phyloP scores from a whole-genome alignment of 2,888 invertebrate species.

The Yponomeuta evonymella region DNA sequence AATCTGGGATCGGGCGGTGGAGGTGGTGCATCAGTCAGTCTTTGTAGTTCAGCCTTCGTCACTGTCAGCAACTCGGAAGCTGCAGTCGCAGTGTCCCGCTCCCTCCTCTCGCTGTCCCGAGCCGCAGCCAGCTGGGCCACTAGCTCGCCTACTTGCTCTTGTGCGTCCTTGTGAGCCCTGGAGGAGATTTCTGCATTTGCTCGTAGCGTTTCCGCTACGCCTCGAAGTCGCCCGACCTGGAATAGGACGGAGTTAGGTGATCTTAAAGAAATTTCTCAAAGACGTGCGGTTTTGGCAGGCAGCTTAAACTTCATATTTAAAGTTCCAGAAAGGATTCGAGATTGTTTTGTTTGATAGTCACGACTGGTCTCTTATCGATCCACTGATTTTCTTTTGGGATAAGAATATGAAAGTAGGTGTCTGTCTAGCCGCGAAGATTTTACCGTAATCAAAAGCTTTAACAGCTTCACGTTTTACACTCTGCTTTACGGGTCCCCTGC shows the following conservation, averaged over 20 bases:
- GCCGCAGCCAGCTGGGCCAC: conserved; percentile 66
- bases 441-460: too few relatives aligned
- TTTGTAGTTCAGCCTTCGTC: conserved; percentile 80
- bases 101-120: conserved; percentile 65
- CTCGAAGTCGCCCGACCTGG: conserved; percentile 67
- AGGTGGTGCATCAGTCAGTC: conserved; percentile 77
- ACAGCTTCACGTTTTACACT: too few relatives aligned
- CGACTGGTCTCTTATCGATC: too few relatives aligned
- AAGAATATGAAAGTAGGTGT: too few relatives aligned
- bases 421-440: too few relatives aligned
- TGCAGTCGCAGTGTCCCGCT: conserved; percentile 68
- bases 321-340: too few relatives aligned
- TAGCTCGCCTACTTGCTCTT: conserved; percentile 65
- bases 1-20: conserved; percentile 83
- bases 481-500: too few relatives aligned
- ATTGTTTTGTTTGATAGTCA: too few relatives aligned
- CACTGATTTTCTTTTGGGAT: too few relatives aligned
- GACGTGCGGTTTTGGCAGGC: too few relatives aligned
- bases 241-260: not conserved
- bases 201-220: conserved; percentile 76
- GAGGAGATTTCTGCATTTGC: conserved; percentile 76
- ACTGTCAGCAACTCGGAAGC: conserved; percentile 78
- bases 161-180: conserved; percentile 70
- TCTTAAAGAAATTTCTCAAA: not conserved
- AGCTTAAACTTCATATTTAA: too few relatives aligned